Percentiles rank a stretch among this genome's conserved stretches.
These are phyloP conservation scores for Delichon dasypus DNA, from an alignment of 2,797 vertebrate genomes.

Conservation along the genomic window DNA sequence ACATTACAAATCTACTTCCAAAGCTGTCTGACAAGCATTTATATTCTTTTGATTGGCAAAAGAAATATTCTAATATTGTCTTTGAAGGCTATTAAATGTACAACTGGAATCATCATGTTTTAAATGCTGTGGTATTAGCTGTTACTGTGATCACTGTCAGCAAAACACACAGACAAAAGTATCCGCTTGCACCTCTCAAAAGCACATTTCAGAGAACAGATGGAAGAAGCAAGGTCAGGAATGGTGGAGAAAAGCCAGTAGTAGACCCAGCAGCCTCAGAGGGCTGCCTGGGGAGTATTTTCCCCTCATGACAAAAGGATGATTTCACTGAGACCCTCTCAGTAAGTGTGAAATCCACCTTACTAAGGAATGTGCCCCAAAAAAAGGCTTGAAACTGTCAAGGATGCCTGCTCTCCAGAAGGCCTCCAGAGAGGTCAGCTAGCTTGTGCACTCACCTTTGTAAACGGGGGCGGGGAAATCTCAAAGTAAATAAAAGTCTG, in stretches of 20 bases:
- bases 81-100: constrained; percentile 27
- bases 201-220: background rate
- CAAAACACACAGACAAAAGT: constrained; percentile 10
- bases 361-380: background rate
- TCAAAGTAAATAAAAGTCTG: background rate
- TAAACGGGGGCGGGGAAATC: background rate
- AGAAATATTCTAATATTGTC: background rate
- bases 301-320: background rate
- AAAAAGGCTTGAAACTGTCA: background rate
- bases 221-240: background rate
- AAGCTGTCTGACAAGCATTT: constrained; percentile 19
- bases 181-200: background rate
- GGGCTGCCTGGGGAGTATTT: background rate
- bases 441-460: background rate
- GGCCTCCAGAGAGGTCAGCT: background rate
- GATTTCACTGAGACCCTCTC: background rate
- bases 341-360: background rate
- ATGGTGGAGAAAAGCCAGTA: background rate
- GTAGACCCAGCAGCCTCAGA: background rate
- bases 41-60: constrained; percentile 28
- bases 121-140: constrained; percentile 40
- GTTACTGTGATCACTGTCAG: constrained; percentile 31
- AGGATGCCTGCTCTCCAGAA: background rate
- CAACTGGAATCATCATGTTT: background rate
- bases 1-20: constrained; percentile 24